Evolutionary conservation across 2,797 vertebrate genomes (phyloP).

Genomic region (Sciurus carolinensis): DNA sequence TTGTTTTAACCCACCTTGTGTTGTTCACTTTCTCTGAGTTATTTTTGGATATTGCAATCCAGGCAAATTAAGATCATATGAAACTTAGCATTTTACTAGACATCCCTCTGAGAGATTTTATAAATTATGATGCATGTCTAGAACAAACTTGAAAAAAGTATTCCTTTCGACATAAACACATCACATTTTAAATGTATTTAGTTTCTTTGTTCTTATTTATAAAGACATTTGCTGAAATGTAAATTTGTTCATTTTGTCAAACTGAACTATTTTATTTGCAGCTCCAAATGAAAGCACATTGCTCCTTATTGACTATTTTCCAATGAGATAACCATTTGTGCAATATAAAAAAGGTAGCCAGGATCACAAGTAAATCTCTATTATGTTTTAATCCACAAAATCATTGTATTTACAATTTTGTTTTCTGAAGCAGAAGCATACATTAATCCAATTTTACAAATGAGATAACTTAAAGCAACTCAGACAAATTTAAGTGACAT

Average conservation of each 20-base stretch:
- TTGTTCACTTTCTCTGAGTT: slow-evolving; percentile 52
- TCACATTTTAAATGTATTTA: slow-evolving; percentile 54
- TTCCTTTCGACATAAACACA: slow-evolving; percentile 41
- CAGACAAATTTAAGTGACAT: slow-evolving; percentile 63
- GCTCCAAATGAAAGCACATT: slow-evolving; percentile 59
- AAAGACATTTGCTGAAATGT: slow-evolving; percentile 33
- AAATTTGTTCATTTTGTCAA: slow-evolving; percentile 55
- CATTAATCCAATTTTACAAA: slow-evolving; percentile 69
- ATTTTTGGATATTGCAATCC: slow-evolving; percentile 43
- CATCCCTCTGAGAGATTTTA: slow-evolving; percentile 53
- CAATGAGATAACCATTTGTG: slow-evolving; percentile 55
- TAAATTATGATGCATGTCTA: slow-evolving; percentile 58
- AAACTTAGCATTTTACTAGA: slow-evolving; percentile 62
- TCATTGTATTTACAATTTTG: slow-evolving; percentile 52
- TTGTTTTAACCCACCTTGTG: slow-evolving; percentile 38
- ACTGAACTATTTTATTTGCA: slow-evolving; percentile 69
- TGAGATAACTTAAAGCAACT: slow-evolving; percentile 28
- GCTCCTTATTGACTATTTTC: slow-evolving; percentile 63
- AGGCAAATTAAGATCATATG: slow-evolving; percentile 59
- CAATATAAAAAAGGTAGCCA: slow-evolving; percentile 42
- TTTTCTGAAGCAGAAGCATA: slow-evolving; percentile 70
- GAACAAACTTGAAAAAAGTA: slow-evolving; percentile 36
- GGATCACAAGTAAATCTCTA: slow-evolving; percentile 62
- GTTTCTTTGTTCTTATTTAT: slow-evolving; percentile 58
- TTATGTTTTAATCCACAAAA: slow-evolving; percentile 17